These are phyloP conservation scores for Brachylomia viminalis DNA, from an alignment of 2,888 invertebrate genomes.

Conservation along the genomic window DNA sequence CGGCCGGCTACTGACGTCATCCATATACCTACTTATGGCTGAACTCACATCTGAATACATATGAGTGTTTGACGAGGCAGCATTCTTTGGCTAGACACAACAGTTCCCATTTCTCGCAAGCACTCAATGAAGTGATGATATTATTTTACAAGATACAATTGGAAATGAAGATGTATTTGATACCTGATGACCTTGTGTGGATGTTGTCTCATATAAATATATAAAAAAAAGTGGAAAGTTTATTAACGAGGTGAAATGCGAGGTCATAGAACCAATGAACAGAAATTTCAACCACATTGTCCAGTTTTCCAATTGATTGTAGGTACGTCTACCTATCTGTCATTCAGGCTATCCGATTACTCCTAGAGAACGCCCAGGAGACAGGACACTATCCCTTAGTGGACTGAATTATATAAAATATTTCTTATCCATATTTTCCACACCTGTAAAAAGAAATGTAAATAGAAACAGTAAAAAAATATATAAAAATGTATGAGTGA, in stretches of 20 bases:
- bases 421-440: not conserved
- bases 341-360: not conserved
- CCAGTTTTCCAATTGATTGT: not conserved
- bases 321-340: not conserved
- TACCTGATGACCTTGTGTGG: too few relatives aligned
- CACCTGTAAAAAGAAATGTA: too few relatives aligned
- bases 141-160: not conserved
- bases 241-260: not conserved
- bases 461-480: too few relatives aligned
- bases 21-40: not conserved
- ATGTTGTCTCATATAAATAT: too few relatives aligned
- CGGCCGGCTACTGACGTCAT: constrained; percentile 47
- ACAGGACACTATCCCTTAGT: too few relatives aligned
- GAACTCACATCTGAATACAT: constrained; percentile 45
- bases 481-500: too few relatives aligned
- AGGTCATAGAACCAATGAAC: not conserved
- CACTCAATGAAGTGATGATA: not conserved
- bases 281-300: not conserved
- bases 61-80: constrained; percentile 31
- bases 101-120: constrained; percentile 9
- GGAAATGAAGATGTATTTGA: not conserved
- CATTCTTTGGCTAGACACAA: constrained; percentile 35
- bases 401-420: too few relatives aligned
- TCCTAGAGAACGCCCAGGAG: not conserved
- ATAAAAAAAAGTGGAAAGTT: too few relatives aligned